A percentile compares a stretch with the other conserved stretches of the same genome.
Conservation (phyloP, 2,888 invertebrate species). For the Habrosyne pyritoides region DNA sequence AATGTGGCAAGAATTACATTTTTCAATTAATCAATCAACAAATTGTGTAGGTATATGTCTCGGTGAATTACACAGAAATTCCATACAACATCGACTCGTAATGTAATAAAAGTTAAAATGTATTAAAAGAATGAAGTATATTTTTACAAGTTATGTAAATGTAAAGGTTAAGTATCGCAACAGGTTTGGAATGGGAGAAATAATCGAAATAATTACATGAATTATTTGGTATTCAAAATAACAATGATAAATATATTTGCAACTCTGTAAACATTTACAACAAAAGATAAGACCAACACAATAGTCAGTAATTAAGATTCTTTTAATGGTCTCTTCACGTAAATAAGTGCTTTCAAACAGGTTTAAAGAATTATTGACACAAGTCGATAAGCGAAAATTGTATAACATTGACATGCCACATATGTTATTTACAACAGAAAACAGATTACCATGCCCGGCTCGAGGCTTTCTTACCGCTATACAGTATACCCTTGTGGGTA, state of each 20-base stretch:
- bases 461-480: no score
- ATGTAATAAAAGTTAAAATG: no score
- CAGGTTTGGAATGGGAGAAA: no score
- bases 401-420: background rate
- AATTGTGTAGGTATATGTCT: background rate
- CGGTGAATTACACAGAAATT: background rate
- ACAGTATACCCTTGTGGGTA: no score
- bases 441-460: no score
- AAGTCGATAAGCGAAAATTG: background rate
- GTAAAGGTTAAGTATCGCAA: no score
- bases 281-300: background rate
- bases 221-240: background rate
- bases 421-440: background rate
- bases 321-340: background rate
- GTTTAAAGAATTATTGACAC: background rate
- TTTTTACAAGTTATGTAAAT: no score
- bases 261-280: background rate
- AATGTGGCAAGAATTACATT: constrained; percentile 1
- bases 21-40: background rate
- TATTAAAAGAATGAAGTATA: background rate
- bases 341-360: background rate
- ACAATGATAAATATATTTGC: background rate
- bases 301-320: background rate
- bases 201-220: no score
- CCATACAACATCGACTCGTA: background rate